Percentiles rank a stretch among this genome's conserved stretches.
phyloP scores from a whole-genome alignment of 2,797 vertebrate genomes.

The Acestrorhynchus altus region DNA sequence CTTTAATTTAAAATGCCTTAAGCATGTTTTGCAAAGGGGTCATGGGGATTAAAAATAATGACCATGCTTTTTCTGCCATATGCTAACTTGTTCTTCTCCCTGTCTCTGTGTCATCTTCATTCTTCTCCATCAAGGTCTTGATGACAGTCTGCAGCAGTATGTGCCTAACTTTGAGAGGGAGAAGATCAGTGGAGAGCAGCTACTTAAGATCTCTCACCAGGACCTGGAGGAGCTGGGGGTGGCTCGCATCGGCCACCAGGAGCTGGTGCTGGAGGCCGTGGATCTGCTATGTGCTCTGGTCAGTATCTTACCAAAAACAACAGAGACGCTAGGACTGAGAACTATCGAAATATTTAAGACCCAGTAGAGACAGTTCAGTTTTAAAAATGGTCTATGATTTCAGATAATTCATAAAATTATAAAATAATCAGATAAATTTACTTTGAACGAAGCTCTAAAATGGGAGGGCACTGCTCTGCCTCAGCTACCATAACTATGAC shows the following conservation, averaged over 20 bases:
- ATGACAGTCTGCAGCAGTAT: slow-evolving; percentile 94
- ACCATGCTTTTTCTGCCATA: background rate
- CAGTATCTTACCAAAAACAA: slow-evolving; percentile 65
- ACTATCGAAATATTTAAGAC: background rate
- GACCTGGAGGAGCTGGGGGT: slow-evolving; percentile 95
- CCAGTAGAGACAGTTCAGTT: background rate
- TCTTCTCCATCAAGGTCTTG: slow-evolving; percentile 40
- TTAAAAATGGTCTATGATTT: too few species aligned
- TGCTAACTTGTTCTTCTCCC: background rate
- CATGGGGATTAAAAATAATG: too few species aligned
- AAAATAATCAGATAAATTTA: too few species aligned
- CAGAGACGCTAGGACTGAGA: background rate
- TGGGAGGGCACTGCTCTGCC: too few species aligned
- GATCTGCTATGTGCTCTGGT: slow-evolving; percentile 98
- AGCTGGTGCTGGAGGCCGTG: slow-evolving; percentile 94
- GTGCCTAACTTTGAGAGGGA: slow-evolving; percentile 92
- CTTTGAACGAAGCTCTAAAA: too few species aligned
- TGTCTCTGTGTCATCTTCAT: background rate
- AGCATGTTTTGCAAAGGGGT: background rate
- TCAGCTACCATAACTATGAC: too few species aligned
- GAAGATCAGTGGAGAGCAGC: slow-evolving; percentile 95
- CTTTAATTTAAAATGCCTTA: background rate
- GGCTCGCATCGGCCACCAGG: slow-evolving; percentile 95
- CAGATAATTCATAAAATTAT: too few species aligned
- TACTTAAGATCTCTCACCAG: slow-evolving; percentile 95